Conservation (phyloP, 2,888 invertebrate species). For the Sphaeridia pumilis region DNA sequence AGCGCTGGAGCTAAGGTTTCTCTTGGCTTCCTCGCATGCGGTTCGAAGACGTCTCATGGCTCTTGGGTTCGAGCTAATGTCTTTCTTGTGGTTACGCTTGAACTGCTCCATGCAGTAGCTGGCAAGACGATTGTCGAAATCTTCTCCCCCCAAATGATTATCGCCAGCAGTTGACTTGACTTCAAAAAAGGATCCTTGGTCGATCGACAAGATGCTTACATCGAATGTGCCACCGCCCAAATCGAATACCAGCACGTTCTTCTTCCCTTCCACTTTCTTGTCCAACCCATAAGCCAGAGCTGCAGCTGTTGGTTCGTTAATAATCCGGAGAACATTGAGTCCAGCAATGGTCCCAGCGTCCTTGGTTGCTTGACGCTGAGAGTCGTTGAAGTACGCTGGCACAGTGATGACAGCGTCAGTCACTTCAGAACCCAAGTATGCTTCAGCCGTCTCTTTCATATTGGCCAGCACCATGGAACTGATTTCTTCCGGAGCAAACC, state of each 20-base stretch:
- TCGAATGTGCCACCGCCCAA: no score
- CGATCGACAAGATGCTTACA: conserved; percentile 46
- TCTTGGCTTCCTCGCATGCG: no score
- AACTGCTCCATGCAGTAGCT: conserved; percentile 68
- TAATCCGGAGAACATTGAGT: conserved; percentile 74
- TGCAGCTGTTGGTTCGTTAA: conserved; percentile 82
- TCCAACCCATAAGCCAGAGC: conserved; percentile 67
- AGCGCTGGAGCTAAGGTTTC: neutral
- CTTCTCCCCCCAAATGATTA: no score
- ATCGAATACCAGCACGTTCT: no score
- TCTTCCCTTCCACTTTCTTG: conserved; percentile 47
- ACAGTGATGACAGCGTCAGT: no score
- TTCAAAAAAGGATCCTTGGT: conserved; percentile 51
- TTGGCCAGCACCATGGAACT: no score
- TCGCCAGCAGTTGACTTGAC: conserved; percentile 65
- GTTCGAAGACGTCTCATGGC: neutral
- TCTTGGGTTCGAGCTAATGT: neutral
- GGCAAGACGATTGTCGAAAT: no score
- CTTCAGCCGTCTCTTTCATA: no score
- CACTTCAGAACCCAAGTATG: conserved; percentile 68
- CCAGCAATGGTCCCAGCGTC: conserved; percentile 75
- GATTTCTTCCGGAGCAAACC: conserved; percentile 77
- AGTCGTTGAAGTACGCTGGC: no score
- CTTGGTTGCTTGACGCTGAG: no score
- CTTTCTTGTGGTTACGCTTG: conserved; percentile 35